Evolutionary conservation across 1,140 invertebrate species (phyloP), one percentile per base, ranked within the genome.

Genomic region (Musca vetustissima): DNA sequence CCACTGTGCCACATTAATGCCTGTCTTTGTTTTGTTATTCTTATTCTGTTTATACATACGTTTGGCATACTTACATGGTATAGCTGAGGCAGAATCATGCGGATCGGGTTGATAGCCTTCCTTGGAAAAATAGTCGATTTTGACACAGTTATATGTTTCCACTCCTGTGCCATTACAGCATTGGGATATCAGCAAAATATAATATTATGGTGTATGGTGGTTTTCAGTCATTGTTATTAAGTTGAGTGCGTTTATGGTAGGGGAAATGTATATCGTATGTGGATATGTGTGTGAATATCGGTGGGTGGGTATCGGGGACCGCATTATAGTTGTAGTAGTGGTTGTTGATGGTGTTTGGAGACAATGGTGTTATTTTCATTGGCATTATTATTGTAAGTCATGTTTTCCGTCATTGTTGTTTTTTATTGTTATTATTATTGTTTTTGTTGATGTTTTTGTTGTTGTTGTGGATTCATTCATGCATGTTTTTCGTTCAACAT

Each of bases 51-150:
- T 43, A 43, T 13, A 43, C 36, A 9, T 43, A n/a, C n/a, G n/a
- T n/a, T 43, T 43, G 36, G 36, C n/a, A 17, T 32, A 89, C 92
- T 92, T 88, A 94, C 93, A 94, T 83, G 92, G 92, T 85, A 95
- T 94, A 59, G 92, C 92, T 83, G 92, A 90, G 17, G 93, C 94
- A 14, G 92, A 94, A 82, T 95, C 93, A 74, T 90, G 91, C 0
- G 91, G 89, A 84, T 95, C 93, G 2, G 93, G 91, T 75, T 89
- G 89, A 79, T 94, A 94, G 71, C 92, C 90, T 74, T 93, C 92
- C 72, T 90, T 86, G 6, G 92, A 89, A 76, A 95, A 94, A 80
- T 94, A 95, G 73, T 94, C 92, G 70, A 95, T 94, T 83, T 90
- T 89, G 69, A 89, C 86, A 83, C 93, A 94, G 70, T 89, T 84